Percentiles rank a stretch among this genome's conserved stretches.
phyloP scores from a whole-genome alignment of 2,888 invertebrate species.

The Petrolisthes manimaculis region DNA sequence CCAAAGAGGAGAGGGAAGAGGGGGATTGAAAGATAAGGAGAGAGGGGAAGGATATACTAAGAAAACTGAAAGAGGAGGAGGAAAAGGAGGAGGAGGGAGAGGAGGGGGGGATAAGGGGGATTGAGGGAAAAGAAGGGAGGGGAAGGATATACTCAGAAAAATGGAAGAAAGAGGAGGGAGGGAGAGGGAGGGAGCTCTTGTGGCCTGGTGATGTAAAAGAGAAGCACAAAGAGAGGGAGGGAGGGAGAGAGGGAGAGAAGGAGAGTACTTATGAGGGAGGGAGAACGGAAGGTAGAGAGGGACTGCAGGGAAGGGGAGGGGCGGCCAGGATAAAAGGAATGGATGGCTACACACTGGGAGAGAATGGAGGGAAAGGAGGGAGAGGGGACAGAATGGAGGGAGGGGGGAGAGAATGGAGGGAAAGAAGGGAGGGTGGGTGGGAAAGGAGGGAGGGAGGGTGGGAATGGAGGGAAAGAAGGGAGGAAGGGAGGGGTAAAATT shows the following conservation, averaged over 20 bases:
- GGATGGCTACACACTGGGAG: neutral
- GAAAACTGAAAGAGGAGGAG: neutral
- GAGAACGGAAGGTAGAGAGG: no score
- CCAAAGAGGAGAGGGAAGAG: no score
- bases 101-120: no score
- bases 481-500: neutral
- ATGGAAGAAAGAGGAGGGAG: neutral
- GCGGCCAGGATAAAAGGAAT: neutral
- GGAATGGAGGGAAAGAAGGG: neutral
- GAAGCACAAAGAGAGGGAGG: no score
- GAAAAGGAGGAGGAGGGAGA: no score
- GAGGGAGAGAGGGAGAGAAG: neutral
- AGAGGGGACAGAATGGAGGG: neutral
- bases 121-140: neutral
- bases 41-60: neutral
- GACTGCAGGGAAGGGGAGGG: conserved; percentile 9
- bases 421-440: neutral
- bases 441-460: neutral
- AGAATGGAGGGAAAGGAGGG: neutral
- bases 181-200: neutral
- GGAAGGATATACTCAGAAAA: neutral
- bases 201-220: neutral
- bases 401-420: neutral
- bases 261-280: neutral
- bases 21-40: neutral